Conservation (phyloP, 2,113 vertebrate species). For the Rafetus swinhoei region DNA sequence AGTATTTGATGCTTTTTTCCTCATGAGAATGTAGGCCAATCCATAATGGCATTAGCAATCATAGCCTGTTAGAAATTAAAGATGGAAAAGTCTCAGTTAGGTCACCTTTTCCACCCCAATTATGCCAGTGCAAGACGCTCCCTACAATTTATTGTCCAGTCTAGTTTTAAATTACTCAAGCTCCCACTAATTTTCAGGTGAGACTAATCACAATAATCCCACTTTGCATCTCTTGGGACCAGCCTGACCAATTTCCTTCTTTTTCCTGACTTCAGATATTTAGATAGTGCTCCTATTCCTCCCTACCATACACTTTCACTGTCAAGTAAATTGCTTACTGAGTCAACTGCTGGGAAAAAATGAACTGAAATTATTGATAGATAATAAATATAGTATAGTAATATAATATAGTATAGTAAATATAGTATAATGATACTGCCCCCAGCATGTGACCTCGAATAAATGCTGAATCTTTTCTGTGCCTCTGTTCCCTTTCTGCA, state of each 20-base stretch:
- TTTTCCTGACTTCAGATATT: background rate
- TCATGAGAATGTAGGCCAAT: background rate
- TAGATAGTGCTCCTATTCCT: background rate
- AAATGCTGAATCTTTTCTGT: background rate
- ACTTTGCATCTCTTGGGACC: background rate
- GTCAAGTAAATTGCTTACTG: background rate
- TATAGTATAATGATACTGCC: background rate
- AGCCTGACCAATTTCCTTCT: background rate
- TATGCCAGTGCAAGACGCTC: background rate
- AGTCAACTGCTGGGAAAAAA: background rate
- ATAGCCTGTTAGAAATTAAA: background rate
- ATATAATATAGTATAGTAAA: background rate
- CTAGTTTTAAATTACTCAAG: background rate
- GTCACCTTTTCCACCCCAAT: background rate
- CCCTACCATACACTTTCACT: background rate
- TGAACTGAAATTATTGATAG: background rate
- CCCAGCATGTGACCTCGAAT: background rate
- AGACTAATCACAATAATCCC: rapidly evolving
- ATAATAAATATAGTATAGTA: background rate
- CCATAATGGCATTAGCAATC: background rate
- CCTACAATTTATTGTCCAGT: background rate
- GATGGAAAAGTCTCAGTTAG: background rate
- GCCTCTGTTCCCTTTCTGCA: background rate
- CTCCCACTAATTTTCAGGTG: background rate
- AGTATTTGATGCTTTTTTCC: background rate